Evolutionary conservation across 2,113 vertebrate species (phyloP).

Genomic region (Anolis carolinensis): DNA sequence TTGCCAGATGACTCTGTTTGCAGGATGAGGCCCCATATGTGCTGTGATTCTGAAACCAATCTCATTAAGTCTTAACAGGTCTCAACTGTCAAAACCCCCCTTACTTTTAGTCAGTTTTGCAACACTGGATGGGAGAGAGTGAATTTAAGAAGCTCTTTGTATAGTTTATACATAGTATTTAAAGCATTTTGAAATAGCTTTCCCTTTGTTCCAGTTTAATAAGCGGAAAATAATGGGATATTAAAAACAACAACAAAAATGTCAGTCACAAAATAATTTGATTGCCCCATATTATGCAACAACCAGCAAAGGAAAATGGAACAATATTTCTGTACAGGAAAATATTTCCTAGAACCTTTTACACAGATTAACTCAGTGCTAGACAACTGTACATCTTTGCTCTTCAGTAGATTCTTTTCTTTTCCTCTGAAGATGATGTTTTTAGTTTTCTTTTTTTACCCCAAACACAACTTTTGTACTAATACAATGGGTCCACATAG

Average conservation of each 20-base stretch:
- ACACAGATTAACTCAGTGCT: constrained; percentile 49
- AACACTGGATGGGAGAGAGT: background rate
- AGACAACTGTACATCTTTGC: constrained; percentile 31
- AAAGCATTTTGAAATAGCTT: constrained; percentile 30
- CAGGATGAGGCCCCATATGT: background rate
- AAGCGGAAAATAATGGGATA: constrained; percentile 50
- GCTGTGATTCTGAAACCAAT: background rate
- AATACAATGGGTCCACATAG: constrained; percentile 9
- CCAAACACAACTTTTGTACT: background rate
- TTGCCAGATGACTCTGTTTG: background rate
- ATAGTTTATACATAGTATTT: constrained; percentile 24
- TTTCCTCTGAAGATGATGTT: constrained; percentile 46
- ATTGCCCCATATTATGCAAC: constrained; percentile 23
- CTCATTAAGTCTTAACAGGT: background rate
- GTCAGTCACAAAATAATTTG: constrained; percentile 29
- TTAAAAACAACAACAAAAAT: constrained; percentile 44
- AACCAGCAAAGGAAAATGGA: constrained; percentile 8
- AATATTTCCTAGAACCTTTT: constrained; percentile 30
- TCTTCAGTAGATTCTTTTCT: constrained; percentile 36
- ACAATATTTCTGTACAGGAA: constrained; percentile 37
- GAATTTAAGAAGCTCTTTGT: constrained; percentile 28
- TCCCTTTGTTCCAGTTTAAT: constrained; percentile 10
- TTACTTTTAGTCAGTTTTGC: constrained; percentile 34
- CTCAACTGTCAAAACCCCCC: constrained; percentile 19
- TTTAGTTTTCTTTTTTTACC: background rate